Evolutionary conservation across 2,797 vertebrate genomes (phyloP), one percentile per base, ranked within the genome.

Genomic region (Acomys russatus): DNA sequence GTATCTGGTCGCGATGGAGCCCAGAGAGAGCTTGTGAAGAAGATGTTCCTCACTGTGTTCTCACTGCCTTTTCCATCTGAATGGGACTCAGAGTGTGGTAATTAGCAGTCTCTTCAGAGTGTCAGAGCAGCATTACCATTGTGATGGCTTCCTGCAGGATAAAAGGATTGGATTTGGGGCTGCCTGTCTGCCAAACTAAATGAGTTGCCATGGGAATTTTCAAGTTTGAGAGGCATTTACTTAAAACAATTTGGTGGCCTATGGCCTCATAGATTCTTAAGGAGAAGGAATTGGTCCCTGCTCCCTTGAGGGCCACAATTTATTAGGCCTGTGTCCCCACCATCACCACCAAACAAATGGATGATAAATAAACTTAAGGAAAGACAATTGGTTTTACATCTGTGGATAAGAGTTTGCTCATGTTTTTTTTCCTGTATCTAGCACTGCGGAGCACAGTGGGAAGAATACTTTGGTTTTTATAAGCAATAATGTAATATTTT

Each of bases 151-250:
- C 98, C 98, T 98, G 96, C 96, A 97, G 98, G 98, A 98, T 98
- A 98, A 99, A 99, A 98, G 98, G 98, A 98, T 98, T 98, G 98
- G 98, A 98, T 98, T 98, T 97, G 98, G 98, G 97, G 97, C 98
- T 98, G 97, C 98, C 98, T 98, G 98, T 98, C 98, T 99, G 98
- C 98, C 98, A 98, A 97, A 98, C 98, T 98, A 98, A 98, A 98
- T 98, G 98, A 98, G 98, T 98, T 99, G 98, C 98, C 98, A 98
- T 98, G 98, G 98, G 99, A 98, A 98, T 99, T 98, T 98, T 98
- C 97, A 98, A 98, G 98, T 98, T 98, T 97, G 97, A 98, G 97
- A 99, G 98, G 98, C 98, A 93, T 98, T 98, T 98, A 98, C 98
- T 98, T 98, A 98, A 98, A 98, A 98, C 98, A 98, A 97, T 99